A percentile compares a stretch with the other conserved stretches of the same genome.
These are phyloP conservation scores for Planiliza haematocheilus DNA, from an alignment of 2,113 vertebrate genomes.

Conservation along the genomic window DNA sequence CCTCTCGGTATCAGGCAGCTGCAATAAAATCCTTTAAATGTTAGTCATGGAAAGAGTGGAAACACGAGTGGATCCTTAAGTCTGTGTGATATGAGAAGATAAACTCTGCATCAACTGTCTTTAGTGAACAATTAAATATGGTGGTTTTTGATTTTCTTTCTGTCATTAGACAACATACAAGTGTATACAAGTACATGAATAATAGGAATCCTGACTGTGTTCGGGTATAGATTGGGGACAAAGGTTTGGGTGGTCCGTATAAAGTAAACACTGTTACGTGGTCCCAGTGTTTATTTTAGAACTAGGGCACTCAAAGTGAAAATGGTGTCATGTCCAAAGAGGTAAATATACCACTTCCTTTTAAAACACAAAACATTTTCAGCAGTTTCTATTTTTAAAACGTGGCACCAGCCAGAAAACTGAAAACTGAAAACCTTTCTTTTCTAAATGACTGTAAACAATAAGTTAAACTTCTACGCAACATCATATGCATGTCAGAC, in stretches of 20 bases:
- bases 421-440: too few species aligned
- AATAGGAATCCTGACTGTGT: not conserved
- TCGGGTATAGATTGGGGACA: not conserved
- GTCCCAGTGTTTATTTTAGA: conserved; percentile 12
- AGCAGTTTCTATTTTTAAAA: too few species aligned
- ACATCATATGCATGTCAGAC: too few species aligned
- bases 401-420: too few species aligned
- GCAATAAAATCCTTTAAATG: conserved; percentile 30
- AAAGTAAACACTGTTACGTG: not conserved
- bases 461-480: too few species aligned
- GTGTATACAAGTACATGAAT: too few species aligned
- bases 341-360: conserved; percentile 21
- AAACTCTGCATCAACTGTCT: too few species aligned
- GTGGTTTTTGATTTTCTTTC: too few species aligned
- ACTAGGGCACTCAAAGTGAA: conserved; percentile 6
- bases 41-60: conserved; percentile 9
- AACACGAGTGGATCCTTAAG: not conserved
- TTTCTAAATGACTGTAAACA: too few species aligned
- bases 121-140: too few species aligned
- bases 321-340: not conserved
- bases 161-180: not conserved
- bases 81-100: not conserved
- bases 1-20: conserved; percentile 19
- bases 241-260: conserved; percentile 22
- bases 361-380: not conserved